Evolutionary conservation across 1,140 invertebrate species (phyloP).

Genomic region (Meteorus sp.): DNA sequence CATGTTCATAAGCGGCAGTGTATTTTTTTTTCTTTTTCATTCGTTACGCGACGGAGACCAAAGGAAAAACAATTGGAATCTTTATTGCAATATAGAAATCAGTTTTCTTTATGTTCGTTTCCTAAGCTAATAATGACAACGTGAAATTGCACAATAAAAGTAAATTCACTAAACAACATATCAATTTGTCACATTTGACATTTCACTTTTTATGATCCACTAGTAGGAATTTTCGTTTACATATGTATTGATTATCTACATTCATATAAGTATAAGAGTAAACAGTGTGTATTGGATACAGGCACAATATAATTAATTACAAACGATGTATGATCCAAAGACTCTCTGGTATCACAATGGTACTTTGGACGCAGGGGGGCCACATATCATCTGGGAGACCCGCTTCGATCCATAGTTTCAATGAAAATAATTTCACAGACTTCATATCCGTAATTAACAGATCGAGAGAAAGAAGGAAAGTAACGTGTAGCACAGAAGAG

Average conservation of each 20-base stretch:
- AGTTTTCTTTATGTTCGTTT: too few species aligned
- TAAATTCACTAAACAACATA: too few species aligned
- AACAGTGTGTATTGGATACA: constrained; percentile 53
- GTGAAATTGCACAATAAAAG: too few species aligned
- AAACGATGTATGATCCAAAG: constrained; percentile 47
- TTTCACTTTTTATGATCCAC: constrained; percentile 25
- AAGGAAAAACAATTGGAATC: too few species aligned
- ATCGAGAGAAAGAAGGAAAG: constrained; percentile 29
- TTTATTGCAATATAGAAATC: too few species aligned
- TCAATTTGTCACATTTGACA: too few species aligned
- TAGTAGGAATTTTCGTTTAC: constrained; percentile 29
- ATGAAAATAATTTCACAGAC: constrained; percentile 32
- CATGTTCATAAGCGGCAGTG: too few species aligned
- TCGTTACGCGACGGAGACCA: too few species aligned
- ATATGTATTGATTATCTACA: constrained; percentile 45
- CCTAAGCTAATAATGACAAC: too few species aligned
- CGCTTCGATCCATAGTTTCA: constrained; percentile 6
- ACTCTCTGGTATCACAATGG: constrained; percentile 51
- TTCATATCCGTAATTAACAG: constrained; percentile 40
- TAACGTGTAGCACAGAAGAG: constrained; percentile 18
- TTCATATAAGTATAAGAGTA: constrained; percentile 40
- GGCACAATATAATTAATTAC: constrained; percentile 56
- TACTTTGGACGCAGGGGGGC: constrained; percentile 36
- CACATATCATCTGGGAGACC: constrained; percentile 15
- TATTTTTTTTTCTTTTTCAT: too few species aligned